Base-by-base conservation (phyloP, 2,113 vertebrate genomes). In the Scophthalmus maximus region DNA sequence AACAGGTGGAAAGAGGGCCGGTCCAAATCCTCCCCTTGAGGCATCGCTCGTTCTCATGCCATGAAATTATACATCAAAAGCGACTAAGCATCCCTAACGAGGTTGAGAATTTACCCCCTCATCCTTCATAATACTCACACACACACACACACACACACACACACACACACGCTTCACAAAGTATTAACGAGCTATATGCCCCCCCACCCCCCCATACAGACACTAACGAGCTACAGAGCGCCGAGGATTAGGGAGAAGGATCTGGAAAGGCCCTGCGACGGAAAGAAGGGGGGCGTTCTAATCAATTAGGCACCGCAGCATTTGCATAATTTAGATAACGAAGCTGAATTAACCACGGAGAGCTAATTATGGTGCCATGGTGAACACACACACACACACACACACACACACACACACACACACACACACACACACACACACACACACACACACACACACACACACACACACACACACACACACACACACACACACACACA, bases 321-420 rank as follows among this genome's bases (percentile, higher is more conserved):
- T 94, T 93, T 93, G 91, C 93, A 94, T 94, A 92, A 90, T 93
- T 93, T 91, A 93, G 89, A 92, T 92, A 92, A 88, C 87, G 79
- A 88, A 89, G 85, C 78, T 22, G 86, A 91, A 91, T 92, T 94
- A 94, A 93, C 90, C 82, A 79, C 71, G 44, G 82, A 81, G 83
- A 81, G 88, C 88, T 93, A 93, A 94, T 94, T 93, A 92, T 69
- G 59, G 71, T 57, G 78, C 60, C 64, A 49, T 23, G 56, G 69
- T 17, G 67, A 80, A 76, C 78, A 40, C 29, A n/a, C 52, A 32
- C 81, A 79, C 67, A 58, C 75, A 60, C 84, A 87, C 86, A 86
- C 83, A 18, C 52, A 34, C 81, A 81, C 68, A 59, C 73, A 55
- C 85, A 87, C 87, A 85, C 85, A 79, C 52, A 34, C 81, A 81